A percentile compares a stretch with the other conserved stretches of the same genome.
phyloP scores from a whole-genome alignment of 92 coral and sea anemone species.

The Epizoanthus rinbou region DNA sequence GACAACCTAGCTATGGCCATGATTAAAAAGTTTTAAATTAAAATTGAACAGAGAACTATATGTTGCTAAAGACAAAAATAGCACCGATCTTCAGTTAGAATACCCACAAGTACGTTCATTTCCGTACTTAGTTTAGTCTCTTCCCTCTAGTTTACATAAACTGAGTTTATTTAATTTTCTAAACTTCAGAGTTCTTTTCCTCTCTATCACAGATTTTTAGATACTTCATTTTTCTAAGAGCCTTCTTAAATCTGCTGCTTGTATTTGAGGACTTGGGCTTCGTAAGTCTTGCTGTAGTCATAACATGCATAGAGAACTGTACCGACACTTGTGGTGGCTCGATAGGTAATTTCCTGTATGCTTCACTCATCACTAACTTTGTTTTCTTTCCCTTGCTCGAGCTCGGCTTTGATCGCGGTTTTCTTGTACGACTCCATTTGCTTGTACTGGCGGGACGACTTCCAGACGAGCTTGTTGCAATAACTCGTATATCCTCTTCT shows the following conservation, averaged over 20 bases:
- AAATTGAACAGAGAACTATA: too few relatives aligned
- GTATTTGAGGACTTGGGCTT: slow-evolving; percentile 58
- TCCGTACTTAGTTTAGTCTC: too few relatives aligned
- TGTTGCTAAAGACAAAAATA: too few relatives aligned
- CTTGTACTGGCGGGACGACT: not conserved
- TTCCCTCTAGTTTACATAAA: too few relatives aligned
- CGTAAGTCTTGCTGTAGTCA: not conserved
- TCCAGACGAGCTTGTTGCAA: not conserved
- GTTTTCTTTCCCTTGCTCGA: not conserved
- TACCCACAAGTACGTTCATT: too few relatives aligned
- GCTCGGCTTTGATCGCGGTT: not conserved
- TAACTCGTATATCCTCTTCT: not conserved
- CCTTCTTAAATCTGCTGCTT: slow-evolving; percentile 54
- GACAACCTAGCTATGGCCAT: too few relatives aligned
- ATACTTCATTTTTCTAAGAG: not conserved
- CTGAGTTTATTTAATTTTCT: too few relatives aligned
- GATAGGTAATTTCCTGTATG: slow-evolving; percentile 50
- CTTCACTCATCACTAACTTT: slow-evolving; percentile 3
- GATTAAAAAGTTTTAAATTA: too few relatives aligned
- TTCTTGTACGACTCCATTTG: not conserved
- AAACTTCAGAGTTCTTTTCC: too few relatives aligned
- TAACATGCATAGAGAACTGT: slow-evolving; percentile 42
- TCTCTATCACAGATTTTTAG: too few relatives aligned
- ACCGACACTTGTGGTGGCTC: slow-evolving; percentile 55
- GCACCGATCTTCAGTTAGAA: too few relatives aligned